phyloP scores from a whole-genome alignment of 2,888 invertebrate species.

The Onchidella celtica region DNA sequence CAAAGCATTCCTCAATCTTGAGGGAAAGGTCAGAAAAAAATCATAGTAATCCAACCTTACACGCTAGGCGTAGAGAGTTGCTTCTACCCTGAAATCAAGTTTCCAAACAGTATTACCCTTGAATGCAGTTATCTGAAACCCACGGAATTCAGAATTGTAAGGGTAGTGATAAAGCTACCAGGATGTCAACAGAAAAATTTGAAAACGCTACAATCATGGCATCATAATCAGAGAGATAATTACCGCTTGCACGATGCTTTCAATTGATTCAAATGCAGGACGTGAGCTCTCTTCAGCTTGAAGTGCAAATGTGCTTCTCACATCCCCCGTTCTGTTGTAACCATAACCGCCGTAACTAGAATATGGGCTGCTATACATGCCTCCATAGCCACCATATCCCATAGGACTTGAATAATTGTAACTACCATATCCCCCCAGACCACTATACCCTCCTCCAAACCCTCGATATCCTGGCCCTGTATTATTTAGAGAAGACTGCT shows the following conservation, averaged over 20 bases:
- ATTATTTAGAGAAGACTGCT: constrained; percentile 27
- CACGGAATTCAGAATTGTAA: too few relatives aligned
- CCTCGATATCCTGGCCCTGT: constrained; percentile 55
- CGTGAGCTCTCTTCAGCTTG: constrained; percentile 94
- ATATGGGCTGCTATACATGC: constrained; percentile 52
- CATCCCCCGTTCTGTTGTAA: constrained; percentile 60
- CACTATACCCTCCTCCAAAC: constrained; percentile 60
- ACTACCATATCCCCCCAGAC: constrained; percentile 59
- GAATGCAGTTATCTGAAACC: too few relatives aligned
- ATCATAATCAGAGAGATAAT: not conserved
- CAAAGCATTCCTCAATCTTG: too few relatives aligned
- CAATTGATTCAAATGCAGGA: constrained; percentile 96
- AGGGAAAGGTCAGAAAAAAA: too few relatives aligned
- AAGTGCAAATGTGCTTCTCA: constrained; percentile 84
- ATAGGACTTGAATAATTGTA: constrained; percentile 36
- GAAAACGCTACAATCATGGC: too few relatives aligned
- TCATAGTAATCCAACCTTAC: too few relatives aligned
- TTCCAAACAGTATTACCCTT: too few relatives aligned
- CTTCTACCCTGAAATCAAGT: too few relatives aligned
- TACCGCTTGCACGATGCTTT: constrained; percentile 92
- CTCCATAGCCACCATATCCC: constrained; percentile 58
- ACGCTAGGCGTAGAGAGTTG: too few relatives aligned
- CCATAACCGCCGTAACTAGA: constrained; percentile 54
- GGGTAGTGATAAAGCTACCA: too few relatives aligned
- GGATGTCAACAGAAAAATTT: too few relatives aligned